Conservation (phyloP, 2,797 vertebrate genomes). For the Vipera latastei region DNA sequence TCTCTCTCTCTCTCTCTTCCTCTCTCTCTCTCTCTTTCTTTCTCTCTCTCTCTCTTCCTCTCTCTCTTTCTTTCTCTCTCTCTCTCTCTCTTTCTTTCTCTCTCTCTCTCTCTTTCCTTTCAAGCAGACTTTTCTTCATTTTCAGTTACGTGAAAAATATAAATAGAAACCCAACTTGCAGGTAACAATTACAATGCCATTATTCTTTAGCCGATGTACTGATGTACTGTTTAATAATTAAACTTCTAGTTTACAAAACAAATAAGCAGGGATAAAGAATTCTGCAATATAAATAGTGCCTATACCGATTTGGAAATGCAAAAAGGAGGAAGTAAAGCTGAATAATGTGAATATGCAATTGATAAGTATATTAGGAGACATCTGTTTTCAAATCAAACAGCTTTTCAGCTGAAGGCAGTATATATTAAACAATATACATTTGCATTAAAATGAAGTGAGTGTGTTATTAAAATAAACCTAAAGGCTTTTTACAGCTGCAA, state of each 20-base stretch:
- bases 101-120: not conserved
- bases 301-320: not conserved
- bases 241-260: slow-evolving; percentile 2
- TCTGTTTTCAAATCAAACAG: not conserved
- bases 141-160: not conserved
- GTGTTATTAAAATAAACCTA: not conserved
- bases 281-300: not conserved
- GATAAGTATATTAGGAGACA: not conserved
- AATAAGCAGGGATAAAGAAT: not conserved
- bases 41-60: not conserved
- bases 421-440: not conserved
- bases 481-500: not conserved
- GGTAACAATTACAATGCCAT: not conserved
- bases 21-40: not conserved
- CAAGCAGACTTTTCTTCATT: not conserved
- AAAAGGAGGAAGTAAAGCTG: not conserved
- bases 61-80: not conserved
- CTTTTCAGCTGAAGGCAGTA: not conserved
- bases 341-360: not conserved
- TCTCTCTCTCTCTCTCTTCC: no score
- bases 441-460: not conserved
- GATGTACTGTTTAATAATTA: slow-evolving; percentile 3
- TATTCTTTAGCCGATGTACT: not conserved
- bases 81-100: not conserved
- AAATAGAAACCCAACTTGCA: not conserved